Conservation (phyloP, 1,140 invertebrate genomes). For the Tachypleus tridentatus region DNA sequence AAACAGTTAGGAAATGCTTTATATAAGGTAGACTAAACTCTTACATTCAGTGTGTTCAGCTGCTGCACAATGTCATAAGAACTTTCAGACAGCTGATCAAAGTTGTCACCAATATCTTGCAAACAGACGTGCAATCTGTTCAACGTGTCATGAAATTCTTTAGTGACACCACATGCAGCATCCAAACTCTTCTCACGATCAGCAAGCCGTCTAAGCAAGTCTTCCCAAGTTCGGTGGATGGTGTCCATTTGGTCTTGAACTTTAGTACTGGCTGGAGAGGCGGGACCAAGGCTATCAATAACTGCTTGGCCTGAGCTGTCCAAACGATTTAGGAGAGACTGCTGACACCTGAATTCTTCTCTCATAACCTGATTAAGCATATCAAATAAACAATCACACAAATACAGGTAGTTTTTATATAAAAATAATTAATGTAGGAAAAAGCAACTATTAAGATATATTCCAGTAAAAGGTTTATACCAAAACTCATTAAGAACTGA, state of each 20-base stretch:
- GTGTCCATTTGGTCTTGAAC: conserved; percentile 42
- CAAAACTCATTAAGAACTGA: too few species aligned
- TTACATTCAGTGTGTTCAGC: conserved; percentile 54
- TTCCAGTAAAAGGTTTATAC: too few species aligned
- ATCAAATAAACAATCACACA: too few species aligned
- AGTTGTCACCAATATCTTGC: conserved; percentile 68
- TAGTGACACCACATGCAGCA: conserved; percentile 72
- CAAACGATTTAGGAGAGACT: conserved; percentile 74
- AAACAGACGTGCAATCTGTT: conserved; percentile 63
- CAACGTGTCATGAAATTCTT: conserved; percentile 80
- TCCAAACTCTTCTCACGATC: conserved; percentile 69
- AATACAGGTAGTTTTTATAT: too few species aligned
- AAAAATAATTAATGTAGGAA: too few species aligned
- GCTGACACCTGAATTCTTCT: conserved; percentile 82
- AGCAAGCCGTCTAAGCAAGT: conserved; percentile 62
- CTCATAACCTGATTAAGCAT: conserved; percentile 41
- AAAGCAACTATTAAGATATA: too few species aligned
- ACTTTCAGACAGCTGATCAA: conserved; percentile 60
- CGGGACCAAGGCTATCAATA: conserved; percentile 51
- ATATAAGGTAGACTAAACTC: too few species aligned
- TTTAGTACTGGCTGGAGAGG: conserved; percentile 58
- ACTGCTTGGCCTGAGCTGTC: conserved; percentile 65
- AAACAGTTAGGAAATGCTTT: too few species aligned
- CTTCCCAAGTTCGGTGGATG: conserved; percentile 54
- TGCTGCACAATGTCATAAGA: conserved; percentile 65